Conservation (phyloP, 2,888 invertebrate genomes). For the Heliconius erato region DNA sequence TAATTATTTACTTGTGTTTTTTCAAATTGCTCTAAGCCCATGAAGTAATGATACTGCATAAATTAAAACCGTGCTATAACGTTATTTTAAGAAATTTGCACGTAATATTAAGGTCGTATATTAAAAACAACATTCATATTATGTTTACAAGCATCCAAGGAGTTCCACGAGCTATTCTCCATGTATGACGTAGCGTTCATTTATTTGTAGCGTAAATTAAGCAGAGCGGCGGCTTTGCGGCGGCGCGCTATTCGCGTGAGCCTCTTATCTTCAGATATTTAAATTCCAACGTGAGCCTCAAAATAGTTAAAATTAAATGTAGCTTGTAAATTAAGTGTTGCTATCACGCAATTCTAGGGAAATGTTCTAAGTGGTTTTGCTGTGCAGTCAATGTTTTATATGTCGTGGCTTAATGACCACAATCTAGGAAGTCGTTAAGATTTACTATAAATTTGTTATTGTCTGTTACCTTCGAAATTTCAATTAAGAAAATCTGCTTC, state of each 20-base stretch:
- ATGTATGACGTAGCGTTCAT: slow-evolving; percentile 51
- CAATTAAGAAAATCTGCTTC: neutral
- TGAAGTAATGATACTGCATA: no score
- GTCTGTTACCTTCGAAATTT: slow-evolving; percentile 3
- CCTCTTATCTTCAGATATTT: slow-evolving; percentile 79
- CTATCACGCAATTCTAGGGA: slow-evolving; percentile 83
- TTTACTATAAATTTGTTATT: slow-evolving; percentile 39
- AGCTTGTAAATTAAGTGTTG: slow-evolving; percentile 83
- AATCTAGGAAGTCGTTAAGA: slow-evolving; percentile 54
- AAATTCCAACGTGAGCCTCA: slow-evolving; percentile 65
- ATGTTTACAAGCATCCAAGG: slow-evolving; percentile 16
- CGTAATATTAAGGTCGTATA: neutral
- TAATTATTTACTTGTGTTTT: no score
- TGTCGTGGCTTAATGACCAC: slow-evolving; percentile 65
- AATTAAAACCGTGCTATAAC: neutral
- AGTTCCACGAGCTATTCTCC: slow-evolving; percentile 13
- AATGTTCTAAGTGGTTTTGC: slow-evolving; percentile 81
- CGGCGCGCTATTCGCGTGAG: slow-evolving; percentile 77
- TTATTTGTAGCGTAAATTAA: slow-evolving; percentile 76
- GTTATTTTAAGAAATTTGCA: neutral
- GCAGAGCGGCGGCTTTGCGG: slow-evolving; percentile 62
- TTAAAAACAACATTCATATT: slow-evolving; percentile 1
- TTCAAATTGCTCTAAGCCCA: no score
- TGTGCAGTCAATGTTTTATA: slow-evolving; percentile 74
- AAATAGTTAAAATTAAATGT: slow-evolving; percentile 69